Base-by-base conservation (phyloP, 2,113 vertebrate species). In the Isurus oxyrinchus region DNA sequence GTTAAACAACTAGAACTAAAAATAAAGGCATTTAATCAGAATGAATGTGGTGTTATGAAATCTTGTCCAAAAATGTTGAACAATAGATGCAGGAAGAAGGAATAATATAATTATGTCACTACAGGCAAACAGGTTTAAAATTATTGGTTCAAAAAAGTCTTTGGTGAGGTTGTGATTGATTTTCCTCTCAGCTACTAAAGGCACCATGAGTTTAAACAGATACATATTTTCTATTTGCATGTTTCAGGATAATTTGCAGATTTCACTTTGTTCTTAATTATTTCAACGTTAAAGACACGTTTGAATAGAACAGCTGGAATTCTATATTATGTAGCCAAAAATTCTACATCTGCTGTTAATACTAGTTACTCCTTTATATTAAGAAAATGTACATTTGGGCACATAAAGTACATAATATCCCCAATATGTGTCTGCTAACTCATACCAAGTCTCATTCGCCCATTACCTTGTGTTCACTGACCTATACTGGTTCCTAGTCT, bases 261-360 rank as follows among this genome's bases (percentile, higher is more conserved):
- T 95, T 31, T 90, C 57, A 57, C 49, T 90, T 57, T 90, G 87
- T 90, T 90, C 87, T 31, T 57, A 57, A 90, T 90, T 72, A 31
- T 72, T 95, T 53, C 19, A 5, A 27, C 44, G 8, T 95, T 53
- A 53, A 53, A 69, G 94, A 69, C 44, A 67, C 31, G 61, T 44
- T 94, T 94, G 23, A 94, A 67, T 44, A 11, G 25, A 67, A 67
- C 93, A 94, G 93, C 63, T 95, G 66, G 63, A 69, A 72, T 53
- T 69, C 40, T 69, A 57, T 44, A 66, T 53, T 95, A 19, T 67
- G 40, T 72, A 14, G 66, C 66, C 63, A 35, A 40, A 49, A 81
- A n/a, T 93, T 10, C 27, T 31, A 31, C 49, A 66, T 35, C 27
- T 95, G 40, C 94, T 95, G 44, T 95, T 49, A 69, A 95, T 95